Percentiles rank a stretch among this genome's conserved stretches.
phyloP scores from a whole-genome alignment of 2,888 invertebrate genomes.

The Lithophane semibrunnea region DNA sequence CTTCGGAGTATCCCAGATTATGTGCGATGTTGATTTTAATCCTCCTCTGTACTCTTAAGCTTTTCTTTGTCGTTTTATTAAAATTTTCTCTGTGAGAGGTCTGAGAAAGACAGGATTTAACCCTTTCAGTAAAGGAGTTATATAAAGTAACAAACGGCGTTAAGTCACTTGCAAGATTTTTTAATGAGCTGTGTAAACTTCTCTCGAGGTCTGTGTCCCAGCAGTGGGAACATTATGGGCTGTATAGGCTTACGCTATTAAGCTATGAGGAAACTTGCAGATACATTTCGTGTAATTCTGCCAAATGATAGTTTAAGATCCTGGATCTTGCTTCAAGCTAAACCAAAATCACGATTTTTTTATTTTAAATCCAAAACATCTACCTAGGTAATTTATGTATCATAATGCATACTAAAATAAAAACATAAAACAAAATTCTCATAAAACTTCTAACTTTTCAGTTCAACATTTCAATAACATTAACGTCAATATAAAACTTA shows the following conservation, averaged over 20 bases:
- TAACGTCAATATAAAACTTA: conserved; percentile 16
- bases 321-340: background rate
- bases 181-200: background rate
- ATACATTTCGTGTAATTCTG: background rate
- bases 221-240: too few species aligned
- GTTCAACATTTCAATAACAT: background rate
- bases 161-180: conserved; percentile 2
- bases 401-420: background rate
- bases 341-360: background rate
- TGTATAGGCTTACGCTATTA: background rate
- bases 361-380: background rate
- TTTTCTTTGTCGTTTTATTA: conserved; percentile 20
- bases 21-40: conserved; percentile 37
- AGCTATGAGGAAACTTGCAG: background rate
- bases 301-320: rapidly evolving
- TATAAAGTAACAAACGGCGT: conserved; percentile 9
- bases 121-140: conserved; percentile 1
- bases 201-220: background rate
- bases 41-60: conserved; percentile 16
- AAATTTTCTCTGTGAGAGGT: conserved; percentile 15
- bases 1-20: conserved; percentile 32
- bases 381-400: background rate
- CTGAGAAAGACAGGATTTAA: conserved; percentile 9
- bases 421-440: background rate
- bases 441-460: conserved; percentile 20